A percentile compares a stretch with the other conserved stretches of the same genome.
Evolutionary conservation across 2,113 vertebrate species (phyloP).

Genomic region (Tautogolabrus adspersus): DNA sequence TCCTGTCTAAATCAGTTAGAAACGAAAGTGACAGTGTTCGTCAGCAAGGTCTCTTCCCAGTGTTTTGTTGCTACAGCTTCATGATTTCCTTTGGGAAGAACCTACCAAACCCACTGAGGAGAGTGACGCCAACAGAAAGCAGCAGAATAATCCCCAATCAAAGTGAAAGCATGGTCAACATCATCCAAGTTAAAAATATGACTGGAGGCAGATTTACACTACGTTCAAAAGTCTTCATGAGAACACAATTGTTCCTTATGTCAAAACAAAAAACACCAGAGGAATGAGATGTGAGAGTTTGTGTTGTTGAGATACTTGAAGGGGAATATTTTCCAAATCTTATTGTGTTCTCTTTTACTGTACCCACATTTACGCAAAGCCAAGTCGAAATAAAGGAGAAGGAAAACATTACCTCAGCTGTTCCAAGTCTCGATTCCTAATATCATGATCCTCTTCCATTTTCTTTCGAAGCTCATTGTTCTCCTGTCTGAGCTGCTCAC

Average conservation of each 20-base stretch:
- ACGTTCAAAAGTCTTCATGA: background rate
- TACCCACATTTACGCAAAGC: background rate
- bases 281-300: background rate
- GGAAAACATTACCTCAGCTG: slow-evolving; percentile 87
- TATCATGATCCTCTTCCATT: slow-evolving; percentile 94
- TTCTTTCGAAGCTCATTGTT: slow-evolving; percentile 94
- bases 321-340: too few species aligned
- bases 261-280: background rate
- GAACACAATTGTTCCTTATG: background rate
- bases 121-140: slow-evolving; percentile 26
- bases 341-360: background rate
- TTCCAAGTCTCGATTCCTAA: slow-evolving; percentile 92
- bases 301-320: background rate
- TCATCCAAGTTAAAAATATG: background rate
- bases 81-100: slow-evolving; percentile 73
- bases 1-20: slow-evolving; percentile 84
- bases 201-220: background rate
- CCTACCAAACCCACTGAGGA: slow-evolving; percentile 51
- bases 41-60: background rate
- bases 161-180: slow-evolving; percentile 57
- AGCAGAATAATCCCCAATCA: slow-evolving; percentile 24
- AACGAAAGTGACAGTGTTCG: slow-evolving; percentile 48
- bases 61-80: background rate
- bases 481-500: slow-evolving; percentile 94
- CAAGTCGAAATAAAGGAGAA: slow-evolving; percentile 25